These are phyloP conservation scores for Galeruca laticollis DNA, from an alignment of 2,888 invertebrate species.

Conservation along the genomic window DNA sequence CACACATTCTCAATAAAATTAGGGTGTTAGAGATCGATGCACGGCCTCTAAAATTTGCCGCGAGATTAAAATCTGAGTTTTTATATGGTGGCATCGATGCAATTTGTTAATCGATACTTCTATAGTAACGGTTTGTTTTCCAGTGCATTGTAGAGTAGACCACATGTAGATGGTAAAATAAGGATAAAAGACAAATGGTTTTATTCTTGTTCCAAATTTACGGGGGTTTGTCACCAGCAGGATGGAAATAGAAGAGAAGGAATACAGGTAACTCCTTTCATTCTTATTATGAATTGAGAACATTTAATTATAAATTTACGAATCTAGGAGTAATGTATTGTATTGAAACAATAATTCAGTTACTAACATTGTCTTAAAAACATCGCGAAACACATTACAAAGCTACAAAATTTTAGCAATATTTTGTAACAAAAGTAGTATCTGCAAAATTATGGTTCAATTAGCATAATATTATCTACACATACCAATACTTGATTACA, in stretches of 20 bases:
- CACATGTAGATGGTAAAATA: slow-evolving; percentile 23
- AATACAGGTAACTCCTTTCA: slow-evolving; percentile 50
- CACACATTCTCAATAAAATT: slow-evolving; percentile 22
- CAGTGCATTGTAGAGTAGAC: slow-evolving; percentile 24
- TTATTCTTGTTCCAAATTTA: slow-evolving; percentile 17
- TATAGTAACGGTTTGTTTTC: slow-evolving; percentile 34
- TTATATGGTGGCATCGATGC: slow-evolving; percentile 11
- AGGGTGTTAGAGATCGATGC: slow-evolving; percentile 26
- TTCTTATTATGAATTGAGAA: neutral
- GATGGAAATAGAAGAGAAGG: slow-evolving; percentile 53
- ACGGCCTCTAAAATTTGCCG: slow-evolving; percentile 3
- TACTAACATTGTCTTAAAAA: neutral
- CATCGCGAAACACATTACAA: neutral
- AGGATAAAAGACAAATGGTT: slow-evolving; percentile 26
- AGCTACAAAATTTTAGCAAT: no score
- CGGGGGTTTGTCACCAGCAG: slow-evolving; percentile 49
- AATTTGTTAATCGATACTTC: slow-evolving; percentile 30
- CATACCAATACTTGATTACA: slow-evolving; percentile 8
- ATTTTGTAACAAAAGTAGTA: no score
- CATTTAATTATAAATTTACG: neutral
- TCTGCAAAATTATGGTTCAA: no score
- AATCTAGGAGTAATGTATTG: neutral
- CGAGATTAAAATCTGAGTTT: slow-evolving; percentile 18
- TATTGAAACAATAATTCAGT: neutral
- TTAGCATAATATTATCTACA: neutral